Conservation (phyloP, 2,888 invertebrate species). For the Punctoribates punctum region DNA sequence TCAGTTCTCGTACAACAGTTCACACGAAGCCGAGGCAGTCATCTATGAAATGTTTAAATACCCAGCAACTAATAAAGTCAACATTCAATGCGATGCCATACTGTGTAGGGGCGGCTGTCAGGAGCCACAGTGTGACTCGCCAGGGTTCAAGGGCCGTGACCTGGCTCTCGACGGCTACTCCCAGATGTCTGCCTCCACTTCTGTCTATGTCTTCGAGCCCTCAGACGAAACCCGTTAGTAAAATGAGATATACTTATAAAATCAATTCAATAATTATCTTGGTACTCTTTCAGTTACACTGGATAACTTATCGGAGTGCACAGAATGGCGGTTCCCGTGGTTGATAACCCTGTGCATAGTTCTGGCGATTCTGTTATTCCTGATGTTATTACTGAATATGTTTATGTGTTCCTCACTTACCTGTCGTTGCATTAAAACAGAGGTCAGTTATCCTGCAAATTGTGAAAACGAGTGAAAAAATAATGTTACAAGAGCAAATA, state of each 20-base stretch:
- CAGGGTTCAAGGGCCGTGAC: neutral
- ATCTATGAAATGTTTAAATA: slow-evolving; percentile 74
- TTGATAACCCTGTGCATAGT: slow-evolving; percentile 82
- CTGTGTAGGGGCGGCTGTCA: slow-evolving; percentile 59
- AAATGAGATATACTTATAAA: neutral
- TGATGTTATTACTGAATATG: slow-evolving; percentile 88
- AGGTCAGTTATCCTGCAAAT: neutral
- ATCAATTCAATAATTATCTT: neutral
- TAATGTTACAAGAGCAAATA: neutral
- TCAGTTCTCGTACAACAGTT: no score
- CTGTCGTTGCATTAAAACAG: slow-evolving; percentile 56
- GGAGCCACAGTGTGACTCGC: slow-evolving; percentile 34
- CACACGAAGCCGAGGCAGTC: slow-evolving; percentile 66
- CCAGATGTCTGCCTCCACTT: slow-evolving; percentile 31
- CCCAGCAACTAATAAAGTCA: slow-evolving; percentile 73
- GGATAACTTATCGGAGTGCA: slow-evolving; percentile 33
- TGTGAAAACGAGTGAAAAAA: neutral
- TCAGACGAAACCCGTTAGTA: slow-evolving; percentile 32
- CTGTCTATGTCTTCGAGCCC: slow-evolving; percentile 36
- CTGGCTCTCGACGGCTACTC: slow-evolving; percentile 39
- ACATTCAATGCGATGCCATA: slow-evolving; percentile 82
- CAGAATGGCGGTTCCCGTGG: slow-evolving; percentile 59
- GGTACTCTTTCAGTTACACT: neutral
- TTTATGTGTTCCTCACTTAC: slow-evolving; percentile 93
- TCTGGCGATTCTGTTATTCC: slow-evolving; percentile 79